Base-by-base conservation (phyloP, 1,140 invertebrate genomes). In the Tetragnatha versicolor region DNA sequence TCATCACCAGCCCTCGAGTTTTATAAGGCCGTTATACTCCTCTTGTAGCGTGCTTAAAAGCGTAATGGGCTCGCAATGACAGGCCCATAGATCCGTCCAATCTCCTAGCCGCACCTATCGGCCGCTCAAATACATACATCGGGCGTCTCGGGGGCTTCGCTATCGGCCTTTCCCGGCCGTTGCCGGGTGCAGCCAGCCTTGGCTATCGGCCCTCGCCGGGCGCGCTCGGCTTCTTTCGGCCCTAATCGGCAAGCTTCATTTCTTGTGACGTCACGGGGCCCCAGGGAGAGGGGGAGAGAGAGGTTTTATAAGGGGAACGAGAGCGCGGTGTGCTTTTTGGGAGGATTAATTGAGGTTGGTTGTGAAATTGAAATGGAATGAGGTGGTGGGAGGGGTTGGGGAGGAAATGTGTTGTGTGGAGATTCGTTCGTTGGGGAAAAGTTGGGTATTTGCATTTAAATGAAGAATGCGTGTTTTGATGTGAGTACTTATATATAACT, bases 81-180 rank as follows among this genome's bases (percentile, higher is more conserved):
- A 63, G 72, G 73, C 22, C 55, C 70, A 73, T 73, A 61, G 70
- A 73, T 73, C 55, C 51, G 53, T 53, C 51, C 39, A 61, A 63
- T 61, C 73, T 77, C 33, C 22, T 65, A 47, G 29, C 22, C 73
- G 55, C 73, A 66, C 55, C 73, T 61, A 60, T 61, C 45, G 25
- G 47, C n/a, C 45, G 31, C 55, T 49, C 47, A 60, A 29, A 61
- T 66, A 73, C 45, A 63, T 55, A 66, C 33, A 17, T 14, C 17
- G 47, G 14, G 37, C 14, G 27, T 66, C 73, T 42, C 73, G 20
- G 39, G 73, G 66, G 73, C 25, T 20, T 49, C 60, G 45, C 29
- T 77, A 77, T 77, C 60, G 60, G 73, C 22, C 39, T 77, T 77
- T 77, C 55, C 73, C 73, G 58, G 73, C 73, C 73, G 73, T 77